Conservation (phyloP, 2,888 invertebrate genomes). For the Taenaris catops region DNA sequence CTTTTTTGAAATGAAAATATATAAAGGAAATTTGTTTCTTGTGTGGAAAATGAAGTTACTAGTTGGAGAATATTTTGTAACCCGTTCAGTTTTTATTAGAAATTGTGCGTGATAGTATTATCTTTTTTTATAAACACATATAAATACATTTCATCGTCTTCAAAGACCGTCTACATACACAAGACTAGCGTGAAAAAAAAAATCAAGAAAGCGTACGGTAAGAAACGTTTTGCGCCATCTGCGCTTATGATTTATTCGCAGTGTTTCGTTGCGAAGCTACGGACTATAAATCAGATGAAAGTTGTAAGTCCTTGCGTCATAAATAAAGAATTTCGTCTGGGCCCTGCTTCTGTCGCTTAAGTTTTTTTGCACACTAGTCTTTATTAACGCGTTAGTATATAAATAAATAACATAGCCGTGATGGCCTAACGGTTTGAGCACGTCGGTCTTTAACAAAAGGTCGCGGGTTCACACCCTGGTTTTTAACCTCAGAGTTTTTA, state of each 20-base stretch:
- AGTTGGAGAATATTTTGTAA: neutral
- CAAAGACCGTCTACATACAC: conserved; percentile 1
- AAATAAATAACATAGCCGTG: too few species aligned
- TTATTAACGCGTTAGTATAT: too few species aligned
- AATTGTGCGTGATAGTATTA: too few species aligned
- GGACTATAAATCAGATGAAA: conserved; percentile 37
- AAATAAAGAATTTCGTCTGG: conserved; percentile 34
- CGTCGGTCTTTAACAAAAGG: neutral
- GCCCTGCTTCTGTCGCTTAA: conserved; percentile 11
- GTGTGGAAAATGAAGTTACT: too few species aligned
- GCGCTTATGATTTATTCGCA: conserved; percentile 49
- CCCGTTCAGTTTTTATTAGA: neutral
- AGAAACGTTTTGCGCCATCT: conserved; percentile 43
- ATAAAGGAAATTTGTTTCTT: too few species aligned
- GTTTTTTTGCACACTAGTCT: too few species aligned
- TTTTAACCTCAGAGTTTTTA: too few species aligned
- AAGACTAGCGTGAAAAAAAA: conserved; percentile 17
- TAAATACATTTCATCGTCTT: neutral
- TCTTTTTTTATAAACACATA: too few species aligned
- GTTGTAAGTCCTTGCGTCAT: conserved; percentile 33
- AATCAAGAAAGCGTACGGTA: conserved; percentile 32
- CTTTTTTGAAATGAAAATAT: too few species aligned
- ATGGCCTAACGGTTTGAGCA: too few species aligned
- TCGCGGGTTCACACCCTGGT: neutral
- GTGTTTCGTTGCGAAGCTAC: conserved; percentile 38